Conservation (phyloP, 2,797 vertebrate species). For the Protosalanx chinensis region DNA sequence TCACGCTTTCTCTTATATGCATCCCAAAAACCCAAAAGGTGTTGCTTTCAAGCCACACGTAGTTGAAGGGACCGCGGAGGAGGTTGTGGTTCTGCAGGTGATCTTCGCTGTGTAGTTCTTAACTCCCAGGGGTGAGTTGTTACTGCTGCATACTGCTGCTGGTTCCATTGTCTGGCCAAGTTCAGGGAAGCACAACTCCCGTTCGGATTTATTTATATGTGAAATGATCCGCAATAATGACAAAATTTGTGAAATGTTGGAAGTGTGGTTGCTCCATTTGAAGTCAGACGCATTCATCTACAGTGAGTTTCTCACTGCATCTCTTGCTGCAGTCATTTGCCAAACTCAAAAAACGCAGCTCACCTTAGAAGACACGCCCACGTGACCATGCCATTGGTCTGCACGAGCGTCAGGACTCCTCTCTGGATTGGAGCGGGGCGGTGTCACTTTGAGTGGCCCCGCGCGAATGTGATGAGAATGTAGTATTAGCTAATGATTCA, state of each 20-base stretch:
- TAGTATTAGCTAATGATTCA: not conserved
- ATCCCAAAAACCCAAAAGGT: constrained; percentile 49
- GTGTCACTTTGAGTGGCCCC: constrained; percentile 42
- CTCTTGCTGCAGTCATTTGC: constrained; percentile 98
- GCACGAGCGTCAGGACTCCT: constrained; percentile 16
- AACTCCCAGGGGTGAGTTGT: constrained; percentile 78
- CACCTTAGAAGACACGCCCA: constrained; percentile 68
- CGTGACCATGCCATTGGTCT: constrained; percentile 62
- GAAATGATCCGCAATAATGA: constrained; percentile 35
- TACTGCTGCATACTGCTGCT: constrained; percentile 77
- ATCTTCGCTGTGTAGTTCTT: constrained; percentile 51
- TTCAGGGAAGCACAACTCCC: constrained; percentile 64
- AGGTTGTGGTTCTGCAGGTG: constrained; percentile 60
- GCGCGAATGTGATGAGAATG: not conserved
- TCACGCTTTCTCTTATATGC: constrained; percentile 48
- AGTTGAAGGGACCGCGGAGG: constrained; percentile 54
- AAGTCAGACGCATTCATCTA: constrained; percentile 41
- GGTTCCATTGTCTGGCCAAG: constrained; percentile 87
- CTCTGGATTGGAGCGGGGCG: constrained; percentile 54
- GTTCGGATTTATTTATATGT: constrained; percentile 47
- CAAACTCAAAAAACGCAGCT: constrained; percentile 83
- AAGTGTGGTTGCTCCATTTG: constrained; percentile 44
- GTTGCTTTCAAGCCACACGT: constrained; percentile 60
- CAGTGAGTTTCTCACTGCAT: constrained; percentile 70
- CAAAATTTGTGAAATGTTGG: constrained; percentile 28